Evolutionary conservation across 2,797 vertebrate species (phyloP).

Genomic region (Labroides dimidiatus): DNA sequence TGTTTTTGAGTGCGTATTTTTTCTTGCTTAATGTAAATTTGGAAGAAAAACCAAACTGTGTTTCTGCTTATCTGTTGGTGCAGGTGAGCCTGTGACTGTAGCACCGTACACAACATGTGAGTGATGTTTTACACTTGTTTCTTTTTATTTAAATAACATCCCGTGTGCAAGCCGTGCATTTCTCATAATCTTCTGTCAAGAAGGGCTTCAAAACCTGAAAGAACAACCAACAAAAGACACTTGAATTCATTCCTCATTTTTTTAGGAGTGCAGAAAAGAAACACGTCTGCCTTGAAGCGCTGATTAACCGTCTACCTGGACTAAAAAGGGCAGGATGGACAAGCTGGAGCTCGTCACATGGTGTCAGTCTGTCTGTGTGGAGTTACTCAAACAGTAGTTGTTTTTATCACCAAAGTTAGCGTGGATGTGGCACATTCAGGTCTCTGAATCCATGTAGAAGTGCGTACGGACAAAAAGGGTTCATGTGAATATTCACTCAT

Average conservation of each 20-base stretch:
- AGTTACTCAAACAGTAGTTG: constrained; percentile 51
- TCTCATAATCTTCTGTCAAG: constrained; percentile 40
- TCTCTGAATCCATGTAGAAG: constrained; percentile 38
- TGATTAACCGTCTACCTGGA: constrained; percentile 59
- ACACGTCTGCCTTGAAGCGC: constrained; percentile 47
- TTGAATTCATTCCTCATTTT: constrained; percentile 66
- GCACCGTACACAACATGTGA: constrained; percentile 39
- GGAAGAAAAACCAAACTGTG: constrained; percentile 34
- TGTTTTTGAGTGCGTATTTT: constrained; percentile 57
- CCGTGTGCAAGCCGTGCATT: constrained; percentile 25
- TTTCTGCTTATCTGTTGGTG: constrained; percentile 47
- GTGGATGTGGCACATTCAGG: constrained; percentile 43
- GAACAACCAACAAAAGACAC: constrained; percentile 47
- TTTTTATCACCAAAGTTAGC: constrained; percentile 77
- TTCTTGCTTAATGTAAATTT: constrained; percentile 28
- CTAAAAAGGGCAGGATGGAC: constrained; percentile 40
- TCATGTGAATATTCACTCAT: constrained; percentile 70
- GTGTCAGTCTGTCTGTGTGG: constrained; percentile 61
- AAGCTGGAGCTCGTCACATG: constrained; percentile 59
- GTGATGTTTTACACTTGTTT: constrained; percentile 51
- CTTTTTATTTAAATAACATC: constrained; percentile 28
- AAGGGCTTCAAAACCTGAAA: constrained; percentile 63
- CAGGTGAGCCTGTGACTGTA: constrained; percentile 34
- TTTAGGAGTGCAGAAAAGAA: constrained; percentile 21
- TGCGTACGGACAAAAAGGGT: constrained; percentile 68